These are phyloP conservation scores for Cercopithecus mona DNA, from an alignment of 2,113 vertebrate species.

Conservation along the genomic window DNA sequence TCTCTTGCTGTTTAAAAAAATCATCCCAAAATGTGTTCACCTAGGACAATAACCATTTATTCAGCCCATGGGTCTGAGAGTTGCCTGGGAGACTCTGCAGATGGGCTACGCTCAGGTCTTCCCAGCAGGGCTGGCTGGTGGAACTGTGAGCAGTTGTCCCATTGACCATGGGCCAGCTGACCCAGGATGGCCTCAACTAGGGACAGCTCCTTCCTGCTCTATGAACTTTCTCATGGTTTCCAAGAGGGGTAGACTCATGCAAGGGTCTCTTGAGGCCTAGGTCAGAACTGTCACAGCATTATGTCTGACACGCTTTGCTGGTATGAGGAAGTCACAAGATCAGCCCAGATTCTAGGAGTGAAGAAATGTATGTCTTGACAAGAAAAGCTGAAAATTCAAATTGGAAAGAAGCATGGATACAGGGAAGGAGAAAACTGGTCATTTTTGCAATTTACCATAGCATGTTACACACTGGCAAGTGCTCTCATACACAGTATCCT, in stretches of 20 bases:
- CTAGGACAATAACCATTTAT: neutral
- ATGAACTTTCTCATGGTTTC: rapidly evolving
- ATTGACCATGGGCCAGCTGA: no score
- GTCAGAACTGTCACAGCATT: neutral
- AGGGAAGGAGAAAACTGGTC: neutral
- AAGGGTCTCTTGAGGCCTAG: neutral
- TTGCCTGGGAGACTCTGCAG: neutral
- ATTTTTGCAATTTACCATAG: neutral
- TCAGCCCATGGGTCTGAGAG: neutral
- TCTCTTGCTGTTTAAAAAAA: neutral
- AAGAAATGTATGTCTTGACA: neutral
- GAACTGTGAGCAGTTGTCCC: neutral
- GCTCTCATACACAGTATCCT: neutral
- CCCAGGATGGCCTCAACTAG: no score
- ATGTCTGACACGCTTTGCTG: neutral
- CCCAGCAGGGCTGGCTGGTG: neutral
- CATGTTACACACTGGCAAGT: neutral
- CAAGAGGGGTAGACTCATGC: neutral
- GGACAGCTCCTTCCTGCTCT: neutral
- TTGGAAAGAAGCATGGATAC: neutral
- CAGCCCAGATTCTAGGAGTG: neutral
- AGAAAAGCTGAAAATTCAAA: neutral
- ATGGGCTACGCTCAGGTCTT: neutral
- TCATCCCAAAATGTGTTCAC: neutral
- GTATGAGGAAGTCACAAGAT: neutral